A percentile compares a stretch with the other conserved stretches of the same genome.
Evolutionary conservation across 1,140 invertebrate genomes (phyloP).

Genomic region (Ceratosolen fusciceps): DNA sequence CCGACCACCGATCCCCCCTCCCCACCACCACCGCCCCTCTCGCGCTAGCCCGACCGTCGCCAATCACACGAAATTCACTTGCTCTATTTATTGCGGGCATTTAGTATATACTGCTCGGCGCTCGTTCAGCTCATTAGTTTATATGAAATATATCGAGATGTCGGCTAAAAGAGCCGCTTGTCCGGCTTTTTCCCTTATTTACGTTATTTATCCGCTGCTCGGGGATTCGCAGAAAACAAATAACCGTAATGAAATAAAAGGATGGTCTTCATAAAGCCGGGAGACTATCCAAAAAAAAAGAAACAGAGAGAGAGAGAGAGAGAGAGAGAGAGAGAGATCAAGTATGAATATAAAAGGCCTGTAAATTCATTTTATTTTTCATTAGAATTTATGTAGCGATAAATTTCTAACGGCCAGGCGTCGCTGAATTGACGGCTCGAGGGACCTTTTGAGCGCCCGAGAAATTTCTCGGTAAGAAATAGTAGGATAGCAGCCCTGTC

Average conservation of each 20-base stretch:
- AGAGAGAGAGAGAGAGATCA: background rate
- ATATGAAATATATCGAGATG: background rate
- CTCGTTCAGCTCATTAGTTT: background rate
- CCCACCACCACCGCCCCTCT: too few species aligned
- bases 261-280: too few species aligned
- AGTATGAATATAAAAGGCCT: background rate
- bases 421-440: background rate
- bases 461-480: background rate
- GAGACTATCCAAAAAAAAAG: too few species aligned
- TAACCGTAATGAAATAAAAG: background rate
- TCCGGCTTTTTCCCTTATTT: too few species aligned
- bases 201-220: too few species aligned
- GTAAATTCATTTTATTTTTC: background rate
- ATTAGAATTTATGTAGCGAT: background rate
- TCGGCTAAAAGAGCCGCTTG: too few species aligned
- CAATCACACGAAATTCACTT: too few species aligned
- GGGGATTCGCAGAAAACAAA: background rate
- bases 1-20: background rate
- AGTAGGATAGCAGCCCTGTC: background rate
- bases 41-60: too few species aligned
- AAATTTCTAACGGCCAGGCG: background rate
- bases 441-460: background rate
- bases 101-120: background rate
- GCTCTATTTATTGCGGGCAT: background rate
- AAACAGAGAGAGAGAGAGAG: background rate